Percentiles rank a stretch among this genome's conserved stretches.
These are phyloP conservation scores for Theropithecus gelada DNA, from an alignment of 2,113 vertebrate species.

Conservation along the genomic window DNA sequence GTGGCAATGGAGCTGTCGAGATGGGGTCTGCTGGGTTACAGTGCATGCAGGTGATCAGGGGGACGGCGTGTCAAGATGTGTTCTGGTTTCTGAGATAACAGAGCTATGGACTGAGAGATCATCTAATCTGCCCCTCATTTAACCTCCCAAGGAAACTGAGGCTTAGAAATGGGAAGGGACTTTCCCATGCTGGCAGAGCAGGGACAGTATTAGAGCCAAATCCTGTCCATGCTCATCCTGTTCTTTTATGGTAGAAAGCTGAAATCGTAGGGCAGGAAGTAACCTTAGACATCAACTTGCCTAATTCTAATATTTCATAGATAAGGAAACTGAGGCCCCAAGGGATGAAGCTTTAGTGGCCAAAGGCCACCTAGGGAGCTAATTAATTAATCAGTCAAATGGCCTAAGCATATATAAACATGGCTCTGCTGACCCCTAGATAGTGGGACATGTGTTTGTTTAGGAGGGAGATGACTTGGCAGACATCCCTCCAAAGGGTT, in stretches of 20 bases:
- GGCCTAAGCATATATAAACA: constrained; percentile 52
- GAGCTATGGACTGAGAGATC: background rate
- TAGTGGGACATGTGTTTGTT: constrained; percentile 61
- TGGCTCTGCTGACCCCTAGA: constrained; percentile 39
- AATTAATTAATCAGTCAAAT: constrained; percentile 53
- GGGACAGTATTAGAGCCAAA: background rate
- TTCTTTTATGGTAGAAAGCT: background rate
- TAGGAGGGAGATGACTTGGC: constrained; percentile 67
- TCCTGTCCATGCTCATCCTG: background rate
- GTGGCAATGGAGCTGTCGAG: background rate
- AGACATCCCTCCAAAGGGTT: background rate
- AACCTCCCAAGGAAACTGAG: background rate
- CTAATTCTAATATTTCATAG: background rate
- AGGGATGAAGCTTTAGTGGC: background rate
- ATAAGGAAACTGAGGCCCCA: background rate
- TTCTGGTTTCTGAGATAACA: background rate
- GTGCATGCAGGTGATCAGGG: background rate
- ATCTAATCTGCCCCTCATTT: background rate
- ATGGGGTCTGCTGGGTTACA: background rate
- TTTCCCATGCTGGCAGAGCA: background rate
- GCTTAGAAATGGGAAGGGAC: background rate
- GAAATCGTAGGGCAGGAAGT: background rate
- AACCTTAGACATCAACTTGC: background rate
- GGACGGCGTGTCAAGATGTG: rapidly evolving
- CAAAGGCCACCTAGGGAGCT: constrained; percentile 63